phyloP scores from a whole-genome alignment of 2,888 invertebrate genomes.

The Tortricodes alternella region DNA sequence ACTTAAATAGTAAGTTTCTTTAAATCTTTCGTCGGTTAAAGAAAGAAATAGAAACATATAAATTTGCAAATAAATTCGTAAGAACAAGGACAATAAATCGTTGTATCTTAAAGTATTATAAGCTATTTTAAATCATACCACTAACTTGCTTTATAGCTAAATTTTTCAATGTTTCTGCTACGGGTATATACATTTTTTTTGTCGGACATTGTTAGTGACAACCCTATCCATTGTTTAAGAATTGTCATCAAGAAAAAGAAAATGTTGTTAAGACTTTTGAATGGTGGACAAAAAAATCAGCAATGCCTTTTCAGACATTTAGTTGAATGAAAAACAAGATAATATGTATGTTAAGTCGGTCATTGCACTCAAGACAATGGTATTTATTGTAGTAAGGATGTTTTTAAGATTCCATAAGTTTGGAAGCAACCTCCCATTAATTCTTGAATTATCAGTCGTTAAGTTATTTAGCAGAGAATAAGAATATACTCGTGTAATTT shows the following conservation, averaged over 20 bases:
- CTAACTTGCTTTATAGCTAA: too few relatives aligned
- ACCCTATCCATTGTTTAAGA: slow-evolving; percentile 14
- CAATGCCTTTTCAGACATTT: slow-evolving; percentile 6
- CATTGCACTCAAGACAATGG: slow-evolving; percentile 18
- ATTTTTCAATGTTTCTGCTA: too few relatives aligned
- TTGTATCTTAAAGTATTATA: too few relatives aligned
- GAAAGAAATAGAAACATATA: too few relatives aligned
- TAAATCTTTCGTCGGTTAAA: background rate
- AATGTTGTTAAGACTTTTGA: slow-evolving; percentile 24
- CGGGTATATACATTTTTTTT: too few relatives aligned
- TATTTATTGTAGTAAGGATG: background rate
- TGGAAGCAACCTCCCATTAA: background rate
- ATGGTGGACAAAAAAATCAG: slow-evolving; percentile 21
- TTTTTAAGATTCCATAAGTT: background rate
- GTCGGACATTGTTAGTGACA: too few relatives aligned
- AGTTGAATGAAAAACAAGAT: slow-evolving; percentile 26
- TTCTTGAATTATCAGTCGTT: too few relatives aligned
- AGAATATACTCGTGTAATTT: too few relatives aligned
- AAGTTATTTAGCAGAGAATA: too few relatives aligned
- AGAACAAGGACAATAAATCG: too few relatives aligned
- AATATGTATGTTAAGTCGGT: slow-evolving; percentile 14
- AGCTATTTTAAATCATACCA: too few relatives aligned
- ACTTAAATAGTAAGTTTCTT: background rate
- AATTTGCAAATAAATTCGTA: too few relatives aligned
- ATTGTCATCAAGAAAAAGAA: slow-evolving; percentile 22